Base-by-base conservation (phyloP, 2,888 invertebrate species). In the Drosophila subsilvestris region DNA sequence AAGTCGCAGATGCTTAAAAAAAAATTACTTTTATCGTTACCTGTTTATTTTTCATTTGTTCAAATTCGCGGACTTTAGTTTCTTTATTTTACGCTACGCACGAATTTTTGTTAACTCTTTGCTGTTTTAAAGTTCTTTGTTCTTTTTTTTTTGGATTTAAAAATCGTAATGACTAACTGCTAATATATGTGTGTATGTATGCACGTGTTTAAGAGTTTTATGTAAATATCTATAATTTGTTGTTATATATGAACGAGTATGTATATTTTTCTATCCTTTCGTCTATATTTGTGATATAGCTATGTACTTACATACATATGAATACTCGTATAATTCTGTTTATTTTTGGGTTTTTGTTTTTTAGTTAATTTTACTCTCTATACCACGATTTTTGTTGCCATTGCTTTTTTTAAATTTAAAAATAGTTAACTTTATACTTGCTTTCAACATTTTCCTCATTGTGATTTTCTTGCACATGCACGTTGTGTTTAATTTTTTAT, bases 401-500 rank as follows among this genome's bases (percentile, higher is more conserved):
- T 50, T 59, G 14, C 58, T 29, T 53, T 54, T 62, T 43, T 57
- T 22, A 44, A 60, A 72, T 90, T 87, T 90, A 90, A 89, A 90
- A 90, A 90, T 90, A 90, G 90, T 90, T 90, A 90, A 90, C 90
- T 90, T 91, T 90, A 89, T 90, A 90, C 91, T 90, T 89, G 79
- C 88, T 80, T 89, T 81, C 79, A 65, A 87, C 76, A 66, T 63
- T 57, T 59, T 58, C 49, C 17, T 61, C 68, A 48, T 49, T 42
- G 37, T 49, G 47, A n/a, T 45, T 63, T 54, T 60, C 25, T 49
- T 59, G 37, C 37, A 37, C 6, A 37, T 37, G 37, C 6, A 37
- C 7, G n/a, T 27, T 59, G 20, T 29, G 37, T 47, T 66, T 44
- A n/a, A 14, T 29, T 54, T 50, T 17, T 29, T 53, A 45, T 27